Percentiles rank a stretch among this genome's conserved stretches.
phyloP scores from a whole-genome alignment of 2,797 vertebrate species.

The Varecia variegata region DNA sequence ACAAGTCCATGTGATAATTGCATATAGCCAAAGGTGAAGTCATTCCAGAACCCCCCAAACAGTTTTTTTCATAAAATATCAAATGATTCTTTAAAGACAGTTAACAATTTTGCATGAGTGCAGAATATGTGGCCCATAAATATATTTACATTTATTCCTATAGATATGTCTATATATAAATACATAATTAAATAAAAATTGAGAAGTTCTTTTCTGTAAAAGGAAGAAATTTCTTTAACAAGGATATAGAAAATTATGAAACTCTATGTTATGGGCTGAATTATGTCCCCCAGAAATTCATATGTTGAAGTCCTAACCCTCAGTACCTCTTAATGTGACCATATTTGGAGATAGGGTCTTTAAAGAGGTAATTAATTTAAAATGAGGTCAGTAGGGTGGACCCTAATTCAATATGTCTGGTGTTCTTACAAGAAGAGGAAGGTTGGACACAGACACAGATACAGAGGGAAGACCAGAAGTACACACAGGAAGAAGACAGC shows the following conservation, averaged over 20 bases:
- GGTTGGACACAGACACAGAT: background rate
- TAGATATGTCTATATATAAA: background rate
- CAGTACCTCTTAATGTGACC: background rate
- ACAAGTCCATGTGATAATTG: conserved; percentile 80
- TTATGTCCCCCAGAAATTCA: background rate
- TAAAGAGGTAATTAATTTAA: background rate
- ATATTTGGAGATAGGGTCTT: background rate
- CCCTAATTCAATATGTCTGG: background rate
- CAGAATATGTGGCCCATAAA: background rate
- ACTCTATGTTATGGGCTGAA: background rate
- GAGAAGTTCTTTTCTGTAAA: conserved; percentile 7
- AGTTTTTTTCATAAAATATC: conserved; percentile 40
- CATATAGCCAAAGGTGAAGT: conserved; percentile 80
- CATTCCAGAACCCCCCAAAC: conserved; percentile 56
- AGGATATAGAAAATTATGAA: conserved; percentile 7
- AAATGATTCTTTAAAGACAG: conserved; percentile 54
- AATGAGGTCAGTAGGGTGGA: background rate
- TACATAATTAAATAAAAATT: background rate
- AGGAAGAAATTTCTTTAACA: background rate
- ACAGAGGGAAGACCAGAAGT: background rate
- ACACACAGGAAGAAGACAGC: background rate
- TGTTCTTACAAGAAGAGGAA: background rate
- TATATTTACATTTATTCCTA: conserved; percentile 1
- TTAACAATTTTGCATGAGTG: conserved; percentile 15
- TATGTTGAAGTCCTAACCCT: background rate